phyloP scores from a whole-genome alignment of 2,888 invertebrate genomes.

The Lathronympha strigana region DNA sequence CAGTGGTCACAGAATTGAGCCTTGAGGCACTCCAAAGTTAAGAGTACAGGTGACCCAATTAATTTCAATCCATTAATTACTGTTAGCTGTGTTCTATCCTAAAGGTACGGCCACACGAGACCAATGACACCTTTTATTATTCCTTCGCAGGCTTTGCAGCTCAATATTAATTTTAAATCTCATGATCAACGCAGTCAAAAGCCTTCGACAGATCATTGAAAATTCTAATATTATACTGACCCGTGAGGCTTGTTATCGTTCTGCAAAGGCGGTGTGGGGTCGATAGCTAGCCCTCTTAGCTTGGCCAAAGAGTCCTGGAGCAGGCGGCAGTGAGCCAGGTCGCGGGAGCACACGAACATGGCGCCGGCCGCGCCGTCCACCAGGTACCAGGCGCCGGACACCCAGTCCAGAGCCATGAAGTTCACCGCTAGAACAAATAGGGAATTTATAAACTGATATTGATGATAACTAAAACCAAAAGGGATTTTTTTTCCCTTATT shows the following conservation, averaged over 20 bases:
- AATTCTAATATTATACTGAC: background rate
- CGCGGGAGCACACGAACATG: slow-evolving; percentile 88
- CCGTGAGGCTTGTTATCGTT: slow-evolving; percentile 3
- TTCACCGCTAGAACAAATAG: slow-evolving; percentile 84
- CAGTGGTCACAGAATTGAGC: background rate
- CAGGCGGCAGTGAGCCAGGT: slow-evolving; percentile 86
- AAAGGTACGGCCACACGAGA: background rate
- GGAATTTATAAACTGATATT: no score
- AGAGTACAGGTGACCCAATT: background rate
- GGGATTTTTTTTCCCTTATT: no score
- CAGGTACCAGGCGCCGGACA: slow-evolving; percentile 94
- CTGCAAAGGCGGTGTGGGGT: slow-evolving; percentile 83
- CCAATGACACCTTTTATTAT: no score
- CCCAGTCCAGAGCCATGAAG: slow-evolving; percentile 92
- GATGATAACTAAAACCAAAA: no score
- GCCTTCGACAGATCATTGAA: background rate
- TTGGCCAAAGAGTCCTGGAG: slow-evolving; percentile 87
- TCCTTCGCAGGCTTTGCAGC: no score
- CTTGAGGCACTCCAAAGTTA: background rate
- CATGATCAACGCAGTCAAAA: background rate
- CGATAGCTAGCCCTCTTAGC: slow-evolving; percentile 90
- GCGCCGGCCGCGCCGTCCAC: slow-evolving; percentile 87
- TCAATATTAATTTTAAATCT: background rate
- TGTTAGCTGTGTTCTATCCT: background rate
- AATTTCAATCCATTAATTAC: background rate